phyloP scores from a whole-genome alignment of 2,113 vertebrate species.

The Dunckerocampus dactyliophorus region DNA sequence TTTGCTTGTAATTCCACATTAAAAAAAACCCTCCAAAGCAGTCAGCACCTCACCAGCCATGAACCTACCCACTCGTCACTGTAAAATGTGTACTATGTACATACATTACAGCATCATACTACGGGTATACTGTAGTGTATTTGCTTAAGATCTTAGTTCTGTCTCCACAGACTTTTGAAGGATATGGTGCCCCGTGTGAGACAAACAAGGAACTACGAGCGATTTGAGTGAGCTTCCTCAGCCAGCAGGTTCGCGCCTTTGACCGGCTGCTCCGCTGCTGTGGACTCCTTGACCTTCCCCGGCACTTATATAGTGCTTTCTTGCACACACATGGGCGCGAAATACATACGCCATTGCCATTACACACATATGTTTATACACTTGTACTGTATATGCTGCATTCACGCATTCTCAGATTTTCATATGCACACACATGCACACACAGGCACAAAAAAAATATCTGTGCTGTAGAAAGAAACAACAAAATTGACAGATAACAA shows the following conservation, averaged over 20 bases:
- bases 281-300: not conserved
- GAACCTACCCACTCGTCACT: no score
- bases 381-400: not conserved
- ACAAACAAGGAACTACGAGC: conserved; percentile 93
- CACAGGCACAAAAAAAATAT: not conserved
- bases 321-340: not conserved
- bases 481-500: not conserved
- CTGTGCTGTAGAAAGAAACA: not conserved
- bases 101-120: no score
- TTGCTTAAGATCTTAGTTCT: conserved; percentile 1
- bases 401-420: conserved; percentile 17
- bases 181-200: conserved; percentile 91
- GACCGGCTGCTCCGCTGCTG: conserved; percentile 18
- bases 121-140: not conserved
- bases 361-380: not conserved
- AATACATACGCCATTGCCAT: not conserved
- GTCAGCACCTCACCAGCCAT: no score
- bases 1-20: no score
- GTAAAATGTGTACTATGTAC: no score
- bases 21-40: no score
- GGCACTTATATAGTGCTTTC: not conserved
- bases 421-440: not conserved
- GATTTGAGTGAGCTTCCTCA: conserved; percentile 80
- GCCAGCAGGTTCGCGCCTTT: conserved; percentile 13
- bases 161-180: conserved; percentile 79